These are phyloP conservation scores for Laupala kohalensis DNA, from an alignment of 1,140 invertebrate species.

Conservation along the genomic window DNA sequence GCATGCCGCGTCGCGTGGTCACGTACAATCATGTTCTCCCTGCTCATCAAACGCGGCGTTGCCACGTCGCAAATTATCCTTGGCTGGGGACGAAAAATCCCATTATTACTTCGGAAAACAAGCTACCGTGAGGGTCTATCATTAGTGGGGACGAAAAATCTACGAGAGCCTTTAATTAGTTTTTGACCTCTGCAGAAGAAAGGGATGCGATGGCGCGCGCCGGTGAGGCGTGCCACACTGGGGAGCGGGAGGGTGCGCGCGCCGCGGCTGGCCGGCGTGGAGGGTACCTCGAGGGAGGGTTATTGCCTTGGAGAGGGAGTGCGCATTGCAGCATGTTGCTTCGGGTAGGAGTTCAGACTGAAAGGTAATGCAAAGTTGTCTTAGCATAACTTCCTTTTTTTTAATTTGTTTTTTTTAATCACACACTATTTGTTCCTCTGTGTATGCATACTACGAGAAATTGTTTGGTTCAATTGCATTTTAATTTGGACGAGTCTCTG, in stretches of 20 bases:
- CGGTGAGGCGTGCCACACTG: neutral
- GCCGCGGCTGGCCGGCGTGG: neutral
- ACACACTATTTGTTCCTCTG: no score
- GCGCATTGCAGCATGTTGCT: neutral
- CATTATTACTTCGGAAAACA: neutral
- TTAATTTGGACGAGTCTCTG: no score
- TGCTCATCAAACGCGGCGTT: neutral
- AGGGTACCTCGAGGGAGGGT: neutral
- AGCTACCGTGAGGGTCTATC: neutral
- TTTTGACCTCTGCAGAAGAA: neutral
- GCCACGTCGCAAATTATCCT: neutral
- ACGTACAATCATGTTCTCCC: neutral
- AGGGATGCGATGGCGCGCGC: no score
- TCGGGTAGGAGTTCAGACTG: no score
- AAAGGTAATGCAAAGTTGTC: no score
- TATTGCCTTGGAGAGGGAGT: neutral
- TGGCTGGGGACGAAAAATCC: neutral
- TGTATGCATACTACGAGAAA: no score
- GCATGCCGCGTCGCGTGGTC: neutral
- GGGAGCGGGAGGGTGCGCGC: neutral
- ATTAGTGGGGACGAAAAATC: neutral
- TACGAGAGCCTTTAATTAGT: neutral
- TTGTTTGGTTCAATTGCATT: no score
- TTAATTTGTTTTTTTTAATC: no score
- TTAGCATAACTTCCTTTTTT: no score